A percentile compares a stretch with the other conserved stretches of the same genome.
These are phyloP conservation scores for Eumeta japonica DNA, from an alignment of 1,140 invertebrate species.

Conservation along the genomic window DNA sequence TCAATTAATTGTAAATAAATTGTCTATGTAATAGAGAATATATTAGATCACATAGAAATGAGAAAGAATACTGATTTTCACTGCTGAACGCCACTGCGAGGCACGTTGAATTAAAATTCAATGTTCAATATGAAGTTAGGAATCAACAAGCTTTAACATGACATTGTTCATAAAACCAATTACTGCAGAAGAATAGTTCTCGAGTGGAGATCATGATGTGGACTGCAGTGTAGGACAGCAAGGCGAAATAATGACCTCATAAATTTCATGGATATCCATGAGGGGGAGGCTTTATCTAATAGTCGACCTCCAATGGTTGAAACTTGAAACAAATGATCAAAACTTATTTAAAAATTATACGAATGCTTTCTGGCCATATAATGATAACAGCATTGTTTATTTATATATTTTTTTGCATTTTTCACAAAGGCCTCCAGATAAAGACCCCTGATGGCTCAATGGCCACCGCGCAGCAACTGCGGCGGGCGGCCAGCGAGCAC, in stretches of 20 bases:
- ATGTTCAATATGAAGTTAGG: no score
- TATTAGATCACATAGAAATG: neutral
- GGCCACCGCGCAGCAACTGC: constrained; percentile 48
- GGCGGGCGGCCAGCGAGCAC: constrained; percentile 36
- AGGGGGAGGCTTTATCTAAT: neutral
- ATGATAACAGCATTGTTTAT: constrained; percentile 1
- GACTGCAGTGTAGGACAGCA: no score
- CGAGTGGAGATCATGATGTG: no score
- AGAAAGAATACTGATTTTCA: neutral
- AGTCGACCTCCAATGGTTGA: no score
- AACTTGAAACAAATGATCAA: neutral
- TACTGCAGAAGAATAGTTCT: no score
- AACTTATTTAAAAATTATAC: neutral
- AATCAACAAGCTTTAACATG: no score
- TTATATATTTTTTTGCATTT: neutral
- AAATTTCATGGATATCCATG: neutral
- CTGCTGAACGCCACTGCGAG: constrained; percentile 1
- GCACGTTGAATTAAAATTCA: neutral
- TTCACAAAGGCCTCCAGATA: constrained; percentile 42
- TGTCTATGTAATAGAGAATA: neutral
- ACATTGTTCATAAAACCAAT: no score
- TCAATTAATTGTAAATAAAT: neutral
- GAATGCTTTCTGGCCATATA: neutral
- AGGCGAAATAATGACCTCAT: no score
- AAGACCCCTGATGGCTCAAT: constrained; percentile 53